Conservation (phyloP, 64 coral and sea anemone species). For the Cladopsammia gracilis region DNA sequence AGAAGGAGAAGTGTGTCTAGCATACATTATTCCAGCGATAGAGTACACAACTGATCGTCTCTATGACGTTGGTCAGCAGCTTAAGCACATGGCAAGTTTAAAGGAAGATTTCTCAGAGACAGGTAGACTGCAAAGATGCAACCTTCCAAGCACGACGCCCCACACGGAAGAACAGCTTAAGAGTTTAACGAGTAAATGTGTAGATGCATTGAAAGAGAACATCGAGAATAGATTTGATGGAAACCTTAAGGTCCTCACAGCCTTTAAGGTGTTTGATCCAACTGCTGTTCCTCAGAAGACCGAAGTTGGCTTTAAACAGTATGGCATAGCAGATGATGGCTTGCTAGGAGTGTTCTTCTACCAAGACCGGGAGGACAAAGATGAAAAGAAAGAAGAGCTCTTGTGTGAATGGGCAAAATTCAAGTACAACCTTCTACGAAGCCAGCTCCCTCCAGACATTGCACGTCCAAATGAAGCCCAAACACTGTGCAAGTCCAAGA, state of each 20-base stretch:
- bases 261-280: conserved; percentile 49
- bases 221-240: conserved; percentile 21
- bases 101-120: conserved; percentile 50
- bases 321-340: conserved; percentile 42
- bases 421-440: conserved; percentile 75
- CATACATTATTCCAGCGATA: conserved; percentile 46
- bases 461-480: background rate
- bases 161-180: conserved; percentile 4
- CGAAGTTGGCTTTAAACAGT: conserved; percentile 45
- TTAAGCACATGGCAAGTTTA: background rate
- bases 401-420: conserved; percentile 61
- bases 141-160: background rate
- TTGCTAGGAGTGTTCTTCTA: conserved; percentile 62
- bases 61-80: background rate
- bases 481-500: conserved; percentile 1
- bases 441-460: conserved; percentile 28
- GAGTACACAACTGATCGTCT: conserved; percentile 51
- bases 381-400: conserved; percentile 57
- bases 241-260: conserved; percentile 19
- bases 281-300: conserved; percentile 23
- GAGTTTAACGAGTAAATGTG: background rate
- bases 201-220: background rate
- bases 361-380: conserved; percentile 55
- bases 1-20: conserved; percentile 34
- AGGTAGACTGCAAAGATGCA: conserved; percentile 23